Evolutionary conservation across 2,888 invertebrate genomes (phyloP).

Genomic region (Drosophila anomalata): DNA sequence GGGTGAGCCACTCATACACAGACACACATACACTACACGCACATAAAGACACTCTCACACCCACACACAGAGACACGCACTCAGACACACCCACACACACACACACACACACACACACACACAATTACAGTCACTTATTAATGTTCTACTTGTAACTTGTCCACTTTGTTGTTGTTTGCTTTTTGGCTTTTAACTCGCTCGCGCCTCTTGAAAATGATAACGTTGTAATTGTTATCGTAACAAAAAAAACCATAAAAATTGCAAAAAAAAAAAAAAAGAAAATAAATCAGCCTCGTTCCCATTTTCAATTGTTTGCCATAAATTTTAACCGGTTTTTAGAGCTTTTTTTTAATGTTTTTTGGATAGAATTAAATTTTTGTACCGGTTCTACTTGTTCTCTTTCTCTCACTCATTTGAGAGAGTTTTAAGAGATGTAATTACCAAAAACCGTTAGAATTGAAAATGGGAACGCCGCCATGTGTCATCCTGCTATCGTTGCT

Average conservation of each 20-base stretch:
- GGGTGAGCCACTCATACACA: constrained; percentile 77
- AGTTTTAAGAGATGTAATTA: background rate
- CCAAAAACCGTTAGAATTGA: background rate
- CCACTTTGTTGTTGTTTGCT: constrained; percentile 47
- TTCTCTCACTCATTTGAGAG: background rate
- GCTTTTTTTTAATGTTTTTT: background rate
- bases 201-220: constrained; percentile 27
- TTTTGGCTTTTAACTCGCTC: constrained; percentile 43
- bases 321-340: background rate
- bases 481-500: constrained; percentile 21
- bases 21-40: background rate
- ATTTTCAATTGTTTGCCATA: constrained; percentile 15
- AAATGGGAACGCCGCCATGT: constrained; percentile 17
- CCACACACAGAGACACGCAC: background rate
- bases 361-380: background rate
- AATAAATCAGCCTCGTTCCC: constrained; percentile 25
- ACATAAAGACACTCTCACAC: background rate
- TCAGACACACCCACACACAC: constrained; percentile 6
- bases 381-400: background rate
- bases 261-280: background rate
- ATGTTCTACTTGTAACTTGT: constrained; percentile 34
- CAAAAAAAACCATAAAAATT: constrained; percentile 1
- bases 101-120: constrained; percentile 28
- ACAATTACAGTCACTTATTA: constrained; percentile 11
- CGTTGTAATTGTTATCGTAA: constrained; percentile 35